Conservation (phyloP, 2,797 vertebrate species). For the Sebastes diaconus region DNA sequence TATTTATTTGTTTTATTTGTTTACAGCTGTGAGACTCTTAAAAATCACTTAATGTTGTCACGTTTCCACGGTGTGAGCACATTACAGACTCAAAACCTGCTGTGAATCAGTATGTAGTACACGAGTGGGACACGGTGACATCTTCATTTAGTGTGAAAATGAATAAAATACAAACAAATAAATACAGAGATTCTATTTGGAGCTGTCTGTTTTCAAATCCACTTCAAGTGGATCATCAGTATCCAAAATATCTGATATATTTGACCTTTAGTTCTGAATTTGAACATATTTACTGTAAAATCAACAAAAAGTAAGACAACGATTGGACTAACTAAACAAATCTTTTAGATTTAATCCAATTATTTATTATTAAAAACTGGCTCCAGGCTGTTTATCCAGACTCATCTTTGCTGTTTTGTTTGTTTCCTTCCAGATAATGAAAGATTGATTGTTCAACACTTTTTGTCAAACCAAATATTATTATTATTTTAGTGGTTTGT, state of each 20-base stretch:
- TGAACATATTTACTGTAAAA: neutral
- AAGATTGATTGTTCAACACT: neutral
- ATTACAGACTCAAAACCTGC: neutral
- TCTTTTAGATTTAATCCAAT: neutral
- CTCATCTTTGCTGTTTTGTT: neutral
- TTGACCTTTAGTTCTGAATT: neutral
- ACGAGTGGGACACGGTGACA: neutral
- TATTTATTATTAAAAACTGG: neutral
- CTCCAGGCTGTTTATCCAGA: neutral
- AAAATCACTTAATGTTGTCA: too few relatives aligned
- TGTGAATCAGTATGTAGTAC: neutral
- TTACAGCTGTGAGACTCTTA: neutral
- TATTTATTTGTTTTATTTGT: neutral
- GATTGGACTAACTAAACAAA: neutral
- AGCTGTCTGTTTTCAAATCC: neutral
- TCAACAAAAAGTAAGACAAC: neutral
- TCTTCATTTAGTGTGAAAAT: neutral
- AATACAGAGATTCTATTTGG: neutral
- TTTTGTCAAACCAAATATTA: constrained; percentile 12
- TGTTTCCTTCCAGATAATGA: neutral
- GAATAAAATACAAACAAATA: neutral
- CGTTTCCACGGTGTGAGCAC: neutral
- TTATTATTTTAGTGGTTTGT: neutral
- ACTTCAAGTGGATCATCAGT: neutral
- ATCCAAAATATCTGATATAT: neutral